A percentile compares a stretch with the other conserved stretches of the same genome.
Conservation (phyloP, 2,797 vertebrate species). For the Pygocentrus nattereri region DNA sequence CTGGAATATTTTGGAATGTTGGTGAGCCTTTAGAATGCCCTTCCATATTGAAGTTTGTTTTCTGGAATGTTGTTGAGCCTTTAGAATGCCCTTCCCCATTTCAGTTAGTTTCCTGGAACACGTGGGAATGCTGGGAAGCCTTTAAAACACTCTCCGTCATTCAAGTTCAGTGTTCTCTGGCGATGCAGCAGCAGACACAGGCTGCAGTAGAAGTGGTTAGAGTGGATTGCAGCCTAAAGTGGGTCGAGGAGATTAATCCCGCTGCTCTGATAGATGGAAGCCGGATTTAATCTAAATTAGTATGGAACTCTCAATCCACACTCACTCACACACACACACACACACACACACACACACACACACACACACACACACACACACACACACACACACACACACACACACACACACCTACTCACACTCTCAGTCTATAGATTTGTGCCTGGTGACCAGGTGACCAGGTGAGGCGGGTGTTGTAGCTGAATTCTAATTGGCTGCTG, state of each 20-base stretch:
- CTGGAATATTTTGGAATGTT: background rate
- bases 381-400: slow-evolving; percentile 4
- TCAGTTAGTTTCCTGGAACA: too few species aligned
- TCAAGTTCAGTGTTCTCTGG: background rate
- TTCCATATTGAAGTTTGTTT: too few species aligned
- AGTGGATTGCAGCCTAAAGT: background rate
- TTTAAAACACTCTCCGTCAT: background rate
- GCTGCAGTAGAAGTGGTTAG: background rate
- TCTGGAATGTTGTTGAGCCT: too few species aligned
- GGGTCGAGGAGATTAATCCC: slow-evolving; percentile 10
- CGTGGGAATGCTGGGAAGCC: background rate
- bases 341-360: background rate
- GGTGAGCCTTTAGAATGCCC: background rate
- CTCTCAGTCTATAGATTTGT: too few species aligned
- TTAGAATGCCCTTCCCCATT: too few species aligned
- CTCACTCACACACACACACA: background rate
- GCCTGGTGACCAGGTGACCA: too few species aligned
- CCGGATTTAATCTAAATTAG: slow-evolving; percentile 5
- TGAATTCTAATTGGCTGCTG: too few species aligned
- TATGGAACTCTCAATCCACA: background rate
- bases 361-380: slow-evolving; percentile 9
- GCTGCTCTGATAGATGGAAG: background rate
- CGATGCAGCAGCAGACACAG: too few species aligned
- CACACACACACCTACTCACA: too few species aligned
- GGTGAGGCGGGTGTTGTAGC: too few species aligned